Percentiles rank a stretch among this genome's conserved stretches.
Conservation (phyloP, 2,888 invertebrate species). For the Idaea dimidiata region DNA sequence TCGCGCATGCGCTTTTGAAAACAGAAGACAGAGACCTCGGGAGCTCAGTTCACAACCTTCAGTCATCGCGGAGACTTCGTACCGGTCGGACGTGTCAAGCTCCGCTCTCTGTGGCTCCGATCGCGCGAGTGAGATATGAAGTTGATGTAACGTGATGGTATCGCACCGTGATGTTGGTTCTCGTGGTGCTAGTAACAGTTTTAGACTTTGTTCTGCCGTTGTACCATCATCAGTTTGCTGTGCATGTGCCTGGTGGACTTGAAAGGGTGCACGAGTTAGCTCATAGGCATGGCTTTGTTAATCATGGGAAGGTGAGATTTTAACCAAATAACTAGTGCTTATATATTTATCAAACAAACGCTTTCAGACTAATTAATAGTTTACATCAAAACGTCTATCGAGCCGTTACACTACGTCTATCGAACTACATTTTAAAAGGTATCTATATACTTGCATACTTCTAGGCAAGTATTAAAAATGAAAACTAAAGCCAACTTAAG, state of each 20-base stretch:
- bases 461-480: too few species aligned
- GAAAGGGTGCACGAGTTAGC: constrained; percentile 62
- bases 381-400: too few species aligned
- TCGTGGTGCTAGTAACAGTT: constrained; percentile 68
- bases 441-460: too few species aligned
- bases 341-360: too few species aligned
- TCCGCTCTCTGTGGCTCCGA: constrained; percentile 29
- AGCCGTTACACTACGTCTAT: too few species aligned
- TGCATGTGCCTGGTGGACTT: constrained; percentile 83
- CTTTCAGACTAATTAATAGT: too few species aligned
- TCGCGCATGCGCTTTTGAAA: constrained; percentile 7
- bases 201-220: constrained; percentile 69
- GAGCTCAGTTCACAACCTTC: constrained; percentile 30
- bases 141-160: constrained; percentile 66
- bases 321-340: neutral
- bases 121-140: constrained; percentile 29
- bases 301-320: constrained; percentile 71
- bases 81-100: constrained; percentile 38
- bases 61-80: constrained; percentile 56
- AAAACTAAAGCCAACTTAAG: too few species aligned
- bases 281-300: constrained; percentile 71
- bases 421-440: too few species aligned
- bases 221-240: constrained; percentile 84
- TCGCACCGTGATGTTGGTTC: constrained; percentile 67
- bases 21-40: neutral